Conservation (phyloP, 2,113 vertebrate genomes). For the Clarias macrocephalus region DNA sequence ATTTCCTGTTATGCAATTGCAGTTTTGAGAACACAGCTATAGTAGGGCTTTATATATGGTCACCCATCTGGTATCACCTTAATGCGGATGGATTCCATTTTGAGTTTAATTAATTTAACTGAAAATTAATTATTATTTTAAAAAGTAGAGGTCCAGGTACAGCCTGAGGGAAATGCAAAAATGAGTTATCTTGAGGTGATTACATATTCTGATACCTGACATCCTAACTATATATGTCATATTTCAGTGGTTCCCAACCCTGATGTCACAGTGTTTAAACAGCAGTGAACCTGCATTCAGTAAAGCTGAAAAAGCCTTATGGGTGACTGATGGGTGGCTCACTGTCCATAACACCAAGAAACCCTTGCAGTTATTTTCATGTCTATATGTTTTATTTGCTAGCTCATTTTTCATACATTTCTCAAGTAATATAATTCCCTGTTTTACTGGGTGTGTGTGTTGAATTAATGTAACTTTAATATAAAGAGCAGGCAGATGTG, state of each 20-base stretch:
- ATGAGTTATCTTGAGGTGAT: background rate
- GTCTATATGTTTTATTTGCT: background rate
- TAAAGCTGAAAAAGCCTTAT: background rate
- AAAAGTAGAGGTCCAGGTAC: too few species aligned
- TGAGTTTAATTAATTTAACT: too few species aligned
- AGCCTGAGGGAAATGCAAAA: too few species aligned
- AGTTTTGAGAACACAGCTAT: too few species aligned
- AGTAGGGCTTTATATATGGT: too few species aligned
- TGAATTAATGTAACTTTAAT: background rate
- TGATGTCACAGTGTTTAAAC: background rate
- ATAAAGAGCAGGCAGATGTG: background rate
- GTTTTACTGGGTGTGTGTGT: background rate
- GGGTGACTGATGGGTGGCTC: background rate
- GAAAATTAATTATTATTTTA: too few species aligned
- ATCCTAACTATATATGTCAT: background rate
- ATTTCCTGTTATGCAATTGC: too few species aligned
- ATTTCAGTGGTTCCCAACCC: background rate
- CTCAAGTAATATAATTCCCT: background rate
- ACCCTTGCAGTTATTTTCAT: background rate
- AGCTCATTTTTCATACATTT: background rate
- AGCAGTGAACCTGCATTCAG: background rate
- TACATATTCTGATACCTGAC: background rate
- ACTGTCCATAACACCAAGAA: background rate
- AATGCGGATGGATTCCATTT: too few species aligned
- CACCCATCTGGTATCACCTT: too few species aligned